Conservation (phyloP, 2,888 invertebrate species). For the Fissipunctia ypsillon region DNA sequence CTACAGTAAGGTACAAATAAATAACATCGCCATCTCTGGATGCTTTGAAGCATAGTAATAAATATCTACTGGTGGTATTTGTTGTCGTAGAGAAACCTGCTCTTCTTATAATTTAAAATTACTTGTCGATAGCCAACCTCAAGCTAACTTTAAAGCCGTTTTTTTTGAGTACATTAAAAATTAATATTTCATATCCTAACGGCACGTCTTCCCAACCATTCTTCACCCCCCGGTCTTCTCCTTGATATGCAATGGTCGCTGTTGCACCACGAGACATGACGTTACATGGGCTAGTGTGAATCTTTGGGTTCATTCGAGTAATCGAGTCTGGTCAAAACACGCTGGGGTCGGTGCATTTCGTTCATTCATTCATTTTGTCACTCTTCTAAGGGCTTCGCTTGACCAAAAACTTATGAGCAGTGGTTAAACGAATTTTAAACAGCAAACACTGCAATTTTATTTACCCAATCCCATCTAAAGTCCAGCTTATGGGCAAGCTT, state of each 20-base stretch:
- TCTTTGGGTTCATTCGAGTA: too few species aligned
- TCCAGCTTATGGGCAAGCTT: neutral
- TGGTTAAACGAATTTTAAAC: neutral
- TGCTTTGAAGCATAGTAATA: neutral
- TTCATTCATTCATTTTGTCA: too few species aligned
- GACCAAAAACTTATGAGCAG: neutral
- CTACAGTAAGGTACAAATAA: slow-evolving; percentile 6
- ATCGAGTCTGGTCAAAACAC: too few species aligned
- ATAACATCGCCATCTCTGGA: neutral
- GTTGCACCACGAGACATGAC: too few species aligned
- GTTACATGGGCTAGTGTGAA: too few species aligned
- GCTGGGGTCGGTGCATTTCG: too few species aligned
- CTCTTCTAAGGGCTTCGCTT: neutral
- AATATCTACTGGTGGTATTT: neutral
- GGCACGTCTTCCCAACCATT: too few species aligned
- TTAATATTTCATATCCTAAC: too few species aligned
- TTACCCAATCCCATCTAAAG: neutral
- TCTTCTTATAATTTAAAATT: neutral
- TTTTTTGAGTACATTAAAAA: neutral
- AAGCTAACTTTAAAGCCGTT: neutral
- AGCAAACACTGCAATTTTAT: neutral
- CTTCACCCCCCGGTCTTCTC: too few species aligned
- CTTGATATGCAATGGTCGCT: too few species aligned
- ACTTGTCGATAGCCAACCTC: neutral
- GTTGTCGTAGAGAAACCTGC: too few species aligned